Evolutionary conservation across 2,113 vertebrate species (phyloP).

Genomic region (Galemys pyrenaicus): DNA sequence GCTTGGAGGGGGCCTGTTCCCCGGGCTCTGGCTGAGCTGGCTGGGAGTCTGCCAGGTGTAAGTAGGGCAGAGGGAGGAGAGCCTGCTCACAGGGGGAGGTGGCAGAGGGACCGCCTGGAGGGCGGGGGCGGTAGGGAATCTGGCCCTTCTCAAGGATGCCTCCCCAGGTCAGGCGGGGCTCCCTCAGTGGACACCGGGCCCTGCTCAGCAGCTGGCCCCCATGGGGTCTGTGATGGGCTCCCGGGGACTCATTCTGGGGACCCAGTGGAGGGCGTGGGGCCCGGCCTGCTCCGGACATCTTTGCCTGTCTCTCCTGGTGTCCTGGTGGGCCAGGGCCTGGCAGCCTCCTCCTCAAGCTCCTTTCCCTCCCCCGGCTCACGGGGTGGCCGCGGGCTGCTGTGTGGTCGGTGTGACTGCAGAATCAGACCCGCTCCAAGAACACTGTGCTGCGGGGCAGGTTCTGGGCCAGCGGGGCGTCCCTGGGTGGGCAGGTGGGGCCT

Average conservation of each 20-base stretch:
- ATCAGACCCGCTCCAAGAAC: fast-evolving
- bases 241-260: background rate
- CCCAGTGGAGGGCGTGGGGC: fast-evolving
- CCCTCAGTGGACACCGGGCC: background rate
- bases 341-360: too few relatives aligned
- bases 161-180: background rate
- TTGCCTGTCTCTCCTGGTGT: too few relatives aligned
- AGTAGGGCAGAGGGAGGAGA: background rate
- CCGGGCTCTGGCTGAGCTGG: background rate
- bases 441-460: background rate
- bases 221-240: background rate
- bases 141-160: too few relatives aligned
- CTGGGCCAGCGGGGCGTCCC: background rate
- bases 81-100: too few relatives aligned
- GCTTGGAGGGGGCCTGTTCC: background rate
- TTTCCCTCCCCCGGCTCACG: background rate
- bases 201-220: background rate
- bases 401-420: background rate
- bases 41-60: background rate
- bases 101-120: background rate
- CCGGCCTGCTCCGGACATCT: background rate
- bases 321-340: too few relatives aligned
- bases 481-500: fast-evolving
- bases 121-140: fast-evolving
- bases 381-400: background rate